Conservation (phyloP, 2,797 vertebrate species). For the Ficedula albicollis region DNA sequence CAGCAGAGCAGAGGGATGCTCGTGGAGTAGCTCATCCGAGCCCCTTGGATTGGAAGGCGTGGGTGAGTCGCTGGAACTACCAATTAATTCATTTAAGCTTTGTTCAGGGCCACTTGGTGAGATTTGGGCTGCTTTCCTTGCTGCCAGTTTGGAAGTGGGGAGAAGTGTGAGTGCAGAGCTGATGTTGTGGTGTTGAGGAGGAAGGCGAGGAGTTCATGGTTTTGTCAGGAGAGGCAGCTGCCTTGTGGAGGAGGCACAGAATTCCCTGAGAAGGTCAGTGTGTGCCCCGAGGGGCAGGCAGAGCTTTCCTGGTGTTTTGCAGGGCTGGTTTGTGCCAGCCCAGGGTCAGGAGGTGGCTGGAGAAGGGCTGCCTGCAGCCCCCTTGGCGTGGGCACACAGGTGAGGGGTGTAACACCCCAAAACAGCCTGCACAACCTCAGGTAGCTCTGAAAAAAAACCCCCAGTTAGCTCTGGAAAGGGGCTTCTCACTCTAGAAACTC, state of each 20-base stretch:
- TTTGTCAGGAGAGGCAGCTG: not conserved
- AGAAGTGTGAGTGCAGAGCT: not conserved
- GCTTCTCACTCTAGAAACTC: not conserved
- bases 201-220: fast-evolving
- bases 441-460: not conserved
- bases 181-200: not conserved
- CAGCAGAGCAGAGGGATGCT: not conserved
- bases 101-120: fast-evolving
- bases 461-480: not conserved
- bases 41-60: not conserved
- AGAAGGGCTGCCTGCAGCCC: not conserved
- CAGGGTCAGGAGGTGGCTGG: not conserved
- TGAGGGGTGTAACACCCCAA: not conserved
- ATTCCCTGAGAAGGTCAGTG: fast-evolving
- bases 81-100: not conserved
- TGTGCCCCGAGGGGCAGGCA: fast-evolving
- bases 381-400: fast-evolving
- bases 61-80: not conserved
- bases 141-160: not conserved
- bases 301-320: not conserved
- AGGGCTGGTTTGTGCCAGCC: not conserved
- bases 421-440: not conserved
- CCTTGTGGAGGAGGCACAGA: fast-evolving
- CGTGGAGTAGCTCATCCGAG: fast-evolving
- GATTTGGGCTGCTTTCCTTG: not conserved